Conservation (phyloP, 2,888 invertebrate genomes). For the Beris chalybata region DNA sequence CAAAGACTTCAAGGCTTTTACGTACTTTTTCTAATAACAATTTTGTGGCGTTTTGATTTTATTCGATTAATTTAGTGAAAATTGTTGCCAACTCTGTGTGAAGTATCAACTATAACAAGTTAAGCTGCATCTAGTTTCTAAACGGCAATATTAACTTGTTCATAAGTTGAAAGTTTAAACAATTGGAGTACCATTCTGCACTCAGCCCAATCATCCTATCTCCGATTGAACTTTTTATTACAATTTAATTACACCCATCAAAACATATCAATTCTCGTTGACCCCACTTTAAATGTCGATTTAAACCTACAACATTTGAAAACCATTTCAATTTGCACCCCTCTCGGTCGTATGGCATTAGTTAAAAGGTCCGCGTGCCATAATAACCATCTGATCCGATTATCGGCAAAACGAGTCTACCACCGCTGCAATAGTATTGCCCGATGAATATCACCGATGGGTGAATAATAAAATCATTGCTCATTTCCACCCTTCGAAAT, state of each 20-base stretch:
- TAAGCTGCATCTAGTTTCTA: no score
- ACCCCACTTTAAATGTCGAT: not conserved
- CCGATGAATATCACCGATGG: constrained; percentile 26
- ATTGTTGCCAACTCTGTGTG: no score
- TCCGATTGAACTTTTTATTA: constrained; percentile 10
- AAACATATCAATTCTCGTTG: constrained; percentile 25
- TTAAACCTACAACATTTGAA: constrained; percentile 19
- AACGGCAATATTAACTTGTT: no score
- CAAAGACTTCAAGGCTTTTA: no score
- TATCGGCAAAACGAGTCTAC: constrained; percentile 63
- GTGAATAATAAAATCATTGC: constrained; percentile 29
- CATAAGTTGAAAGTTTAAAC: no score
- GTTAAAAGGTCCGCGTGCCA: constrained; percentile 40
- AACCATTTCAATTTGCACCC: constrained; percentile 28
- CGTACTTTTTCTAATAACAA: no score
- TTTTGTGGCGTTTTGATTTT: no score
- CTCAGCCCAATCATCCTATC: no score
- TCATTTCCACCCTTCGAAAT: constrained; percentile 19
- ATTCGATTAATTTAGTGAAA: no score
- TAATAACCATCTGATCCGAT: constrained; percentile 59
- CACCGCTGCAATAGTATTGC: constrained; percentile 49
- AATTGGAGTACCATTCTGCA: no score
- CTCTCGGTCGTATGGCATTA: constrained; percentile 29
- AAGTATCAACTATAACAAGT: no score
- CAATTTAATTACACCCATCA: constrained; percentile 31